Percentiles rank a stretch among this genome's conserved stretches.
Conservation (phyloP, 1,140 invertebrate genomes). For the Saxidomus purpurata region DNA sequence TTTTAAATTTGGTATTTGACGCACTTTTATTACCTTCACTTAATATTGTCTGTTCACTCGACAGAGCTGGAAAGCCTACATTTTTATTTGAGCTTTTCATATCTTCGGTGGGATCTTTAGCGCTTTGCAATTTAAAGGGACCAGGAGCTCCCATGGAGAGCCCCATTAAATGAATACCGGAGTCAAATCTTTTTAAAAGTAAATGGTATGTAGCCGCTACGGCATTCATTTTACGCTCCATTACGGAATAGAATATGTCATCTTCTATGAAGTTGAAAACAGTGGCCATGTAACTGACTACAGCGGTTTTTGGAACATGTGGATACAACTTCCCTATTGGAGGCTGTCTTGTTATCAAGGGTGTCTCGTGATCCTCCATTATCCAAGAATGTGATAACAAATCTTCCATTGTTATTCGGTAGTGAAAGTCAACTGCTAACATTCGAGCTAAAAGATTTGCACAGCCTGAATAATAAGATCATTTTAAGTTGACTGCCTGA, state of each 20-base stretch:
- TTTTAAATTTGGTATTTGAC: constrained; percentile 62
- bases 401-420: constrained; percentile 79
- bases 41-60: not conserved
- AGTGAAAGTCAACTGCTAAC: constrained; percentile 73
- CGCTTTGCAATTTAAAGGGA: not conserved
- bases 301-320: constrained; percentile 65
- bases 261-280: constrained; percentile 78
- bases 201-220: constrained; percentile 77
- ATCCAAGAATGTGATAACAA: constrained; percentile 79
- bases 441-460: constrained; percentile 78
- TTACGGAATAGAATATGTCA: constrained; percentile 76
- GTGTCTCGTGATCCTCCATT: constrained; percentile 62
- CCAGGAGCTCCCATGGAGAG: constrained; percentile 44
- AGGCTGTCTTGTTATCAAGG: constrained; percentile 67
- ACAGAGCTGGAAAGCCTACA: constrained; percentile 28
- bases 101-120: constrained; percentile 7
- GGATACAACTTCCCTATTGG: constrained; percentile 68
- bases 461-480: constrained; percentile 79
- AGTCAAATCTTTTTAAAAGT: constrained; percentile 68
- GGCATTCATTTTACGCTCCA: constrained; percentile 77
- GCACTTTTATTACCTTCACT: constrained; percentile 4
- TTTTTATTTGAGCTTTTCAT: constrained; percentile 21
- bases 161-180: constrained; percentile 71
- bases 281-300: constrained; percentile 78
- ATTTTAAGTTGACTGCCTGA: too few relatives aligned